Base-by-base conservation (phyloP, 2,888 invertebrate species). In the Hypomecis punctinalis region DNA sequence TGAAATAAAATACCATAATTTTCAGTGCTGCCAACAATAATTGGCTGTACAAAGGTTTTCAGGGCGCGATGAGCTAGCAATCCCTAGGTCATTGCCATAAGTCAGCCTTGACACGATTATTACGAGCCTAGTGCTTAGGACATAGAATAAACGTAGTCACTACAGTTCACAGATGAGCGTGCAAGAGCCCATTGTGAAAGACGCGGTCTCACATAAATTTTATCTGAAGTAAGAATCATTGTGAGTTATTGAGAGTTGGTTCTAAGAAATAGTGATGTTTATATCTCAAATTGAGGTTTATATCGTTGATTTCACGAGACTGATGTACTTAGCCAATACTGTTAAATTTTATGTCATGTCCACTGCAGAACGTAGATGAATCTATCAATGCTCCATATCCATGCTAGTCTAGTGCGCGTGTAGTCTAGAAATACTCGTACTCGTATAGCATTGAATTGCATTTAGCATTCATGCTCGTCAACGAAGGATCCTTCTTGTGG, bases 71-170 rank as follows among this genome's bases (percentile, higher is more conserved):
- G 63, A 42, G 62, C 49, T 35, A 59, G 42, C 39, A 33, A 23
- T 40, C 46, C 57, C 35, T 47, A 53, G 63, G 63, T 58, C 63
- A 58, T 36, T 58, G 63, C 42, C 23, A 42, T 5, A 10, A 11
- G 40, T 0, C 51, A 46, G n/a, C 63, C 57, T 52, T 53, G 63
- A 53, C 63, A 57, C 13, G 42, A n/a, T 57, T 61, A 36, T 61
- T 23, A 13, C 45, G 11, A 8, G 52, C 53, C 39, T 61, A 54
- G 23, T 8, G 0, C 8, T 23, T 46, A 23, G 5, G n/a, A 36
- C 43, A 11, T 8, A 33, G 54, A 35, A 33, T 2, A 39, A 47
- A 23, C 39, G 47, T 47, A 23, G 23, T 11, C 6, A 46, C 37
- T 13, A 47, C 23, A 45, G 48, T 5, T 4, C 4, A 45, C 49